Evolutionary conservation across 2,888 invertebrate genomes (phyloP), one percentile per base, ranked within the genome.

Genomic region (Allacma fusca): DNA sequence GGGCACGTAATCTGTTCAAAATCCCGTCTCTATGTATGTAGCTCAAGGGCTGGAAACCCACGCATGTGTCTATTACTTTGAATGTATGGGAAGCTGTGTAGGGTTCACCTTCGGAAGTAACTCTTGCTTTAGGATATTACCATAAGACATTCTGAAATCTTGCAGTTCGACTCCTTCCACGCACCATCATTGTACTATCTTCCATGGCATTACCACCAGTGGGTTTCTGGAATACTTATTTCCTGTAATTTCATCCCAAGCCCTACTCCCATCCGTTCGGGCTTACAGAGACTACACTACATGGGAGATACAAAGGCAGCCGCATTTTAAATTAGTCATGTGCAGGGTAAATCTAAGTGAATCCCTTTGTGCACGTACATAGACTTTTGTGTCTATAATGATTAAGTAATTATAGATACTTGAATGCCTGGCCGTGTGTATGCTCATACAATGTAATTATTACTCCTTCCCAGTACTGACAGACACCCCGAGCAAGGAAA

Each of bases 201-300:
- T 1, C 50, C 16, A n/a, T 16, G n/a, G n/a, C 50, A 50, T 50
- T 16, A 50, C 50, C 50, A 50, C 50, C n/a, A n/a, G 50, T 16
- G 16, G 16, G 7, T 50, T n/a, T 50, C 50, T 50, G 9, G 70
- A 70, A 70, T 70, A 70, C 76, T 76, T 69, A 71, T 76, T 71
- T 76, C 71, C 76, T 69, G 71, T 50, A 65, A 76, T 64, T 64
- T 44, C 65, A 50, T 24, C 50, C 34, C 4, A 34, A 34, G 34
- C 34, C 34, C 9, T 34, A 34, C 34, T 34, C 34, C 34, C 34
- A 7, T 34, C 34, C 34, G 4, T 34, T 34, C 34, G 34, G 34
- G 34, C 9, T 34, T 50, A 50, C 50, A 50, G 16, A 5, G 5
- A 40, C 40, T 40, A 40, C 5, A 40, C 40, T 40, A 4, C 50